Evolutionary conservation across 2,113 vertebrate genomes (phyloP), one percentile per base, ranked within the genome.

Genomic region (Microcebus ravelobensis): DNA sequence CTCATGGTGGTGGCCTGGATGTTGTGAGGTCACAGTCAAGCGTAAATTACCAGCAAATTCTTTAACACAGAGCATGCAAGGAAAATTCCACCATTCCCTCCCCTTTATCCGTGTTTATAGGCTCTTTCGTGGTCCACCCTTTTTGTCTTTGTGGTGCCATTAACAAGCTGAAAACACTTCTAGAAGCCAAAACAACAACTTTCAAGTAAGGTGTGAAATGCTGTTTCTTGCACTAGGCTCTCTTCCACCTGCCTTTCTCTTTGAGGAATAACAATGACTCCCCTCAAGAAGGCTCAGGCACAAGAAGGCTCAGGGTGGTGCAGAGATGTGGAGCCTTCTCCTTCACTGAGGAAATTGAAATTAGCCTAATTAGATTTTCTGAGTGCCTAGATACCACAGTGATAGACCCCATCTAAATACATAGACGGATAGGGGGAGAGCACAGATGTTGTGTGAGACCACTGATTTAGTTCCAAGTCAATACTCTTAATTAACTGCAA

Each of bases 401-500:
- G 91, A 97, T 95, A 97, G 97, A 95, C 27, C 1, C 93, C 96
- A 87, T 97, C 91, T 93, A 96, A 95, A 96, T 68, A 95, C 86
- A 91, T 11, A 94, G 94, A 95, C 94, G 90, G 97, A 83, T 81
- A 96, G 84, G 95, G 97, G 94, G 83, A 42, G 95, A 98, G 98
- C 98, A 98, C 98, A 99, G 98, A 98, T 98, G 98, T 98, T 98
- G 98, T 97, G 97, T 96, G 97, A 98, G 97, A 98, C 90, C 97
- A 97, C 77, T 94, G 98, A 98, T 98, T 99, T 98, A 98, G 98
- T 99, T 99, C 98, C 98, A 98, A 98, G 98, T 97, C 98, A 98
- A 98, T 98, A 98, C 98, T 99, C 98, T 98, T 98, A 98, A 98
- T 98, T 99, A 99, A 99, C 98, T 98, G 98, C 98, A 98, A 98